Percentiles rank a stretch among this genome's conserved stretches.
Evolutionary conservation across 2,113 vertebrate genomes (phyloP).

Genomic region (Polyodon spathula): DNA sequence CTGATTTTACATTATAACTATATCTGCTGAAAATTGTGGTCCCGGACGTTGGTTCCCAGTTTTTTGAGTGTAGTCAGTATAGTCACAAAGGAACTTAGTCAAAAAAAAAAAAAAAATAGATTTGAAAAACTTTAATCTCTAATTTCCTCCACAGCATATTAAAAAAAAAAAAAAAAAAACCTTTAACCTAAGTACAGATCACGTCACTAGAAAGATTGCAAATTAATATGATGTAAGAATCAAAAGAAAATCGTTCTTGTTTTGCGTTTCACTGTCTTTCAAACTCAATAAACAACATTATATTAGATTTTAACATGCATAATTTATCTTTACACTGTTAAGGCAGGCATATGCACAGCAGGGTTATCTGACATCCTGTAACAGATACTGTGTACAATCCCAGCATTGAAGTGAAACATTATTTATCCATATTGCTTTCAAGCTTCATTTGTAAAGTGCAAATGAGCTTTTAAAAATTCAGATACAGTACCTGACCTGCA

Average conservation of each 20-base stretch:
- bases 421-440: too few relatives aligned
- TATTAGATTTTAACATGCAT: constrained; percentile 54
- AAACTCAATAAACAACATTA: constrained; percentile 30
- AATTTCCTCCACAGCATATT: constrained; percentile 16
- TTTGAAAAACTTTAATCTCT: constrained; percentile 4
- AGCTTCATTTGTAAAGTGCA: too few relatives aligned
- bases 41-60: too few relatives aligned
- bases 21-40: too few relatives aligned
- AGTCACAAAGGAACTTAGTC: too few relatives aligned
- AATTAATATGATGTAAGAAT: constrained; percentile 19
- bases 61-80: not conserved
- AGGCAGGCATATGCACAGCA: constrained; percentile 60
- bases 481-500: too few relatives aligned
- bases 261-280: constrained; percentile 29
- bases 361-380: constrained; percentile 45
- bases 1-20: too few relatives aligned
- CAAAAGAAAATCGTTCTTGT: constrained; percentile 32
- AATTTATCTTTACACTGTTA: constrained; percentile 58
- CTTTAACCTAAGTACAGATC: too few relatives aligned
- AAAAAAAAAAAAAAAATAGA: constrained; percentile 14
- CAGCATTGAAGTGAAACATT: too few relatives aligned
- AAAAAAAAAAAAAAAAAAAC: too few relatives aligned
- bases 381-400: too few relatives aligned
- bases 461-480: too few relatives aligned
- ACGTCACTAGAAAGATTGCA: constrained; percentile 23